phyloP scores from a whole-genome alignment of 1,140 invertebrate species.

The Helicoverpa zea region DNA sequence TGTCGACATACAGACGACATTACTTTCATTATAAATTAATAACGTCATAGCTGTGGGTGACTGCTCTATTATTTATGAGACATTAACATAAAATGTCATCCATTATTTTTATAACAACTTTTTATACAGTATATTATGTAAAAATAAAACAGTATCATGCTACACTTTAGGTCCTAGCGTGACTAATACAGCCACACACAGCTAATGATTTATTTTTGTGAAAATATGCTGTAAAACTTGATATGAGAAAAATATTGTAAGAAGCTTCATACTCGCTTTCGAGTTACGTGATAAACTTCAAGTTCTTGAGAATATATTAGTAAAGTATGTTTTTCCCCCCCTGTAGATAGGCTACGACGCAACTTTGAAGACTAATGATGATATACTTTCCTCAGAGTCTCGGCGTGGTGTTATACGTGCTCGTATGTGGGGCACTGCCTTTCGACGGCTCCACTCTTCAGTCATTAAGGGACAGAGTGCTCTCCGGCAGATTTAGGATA shows the following conservation, averaged over 20 bases:
- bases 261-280: not conserved
- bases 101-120: not conserved
- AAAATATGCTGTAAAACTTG: too few relatives aligned
- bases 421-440: conserved; percentile 96
- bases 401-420: conserved; percentile 97
- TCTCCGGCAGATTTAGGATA: conserved; percentile 95
- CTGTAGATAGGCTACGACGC: not conserved
- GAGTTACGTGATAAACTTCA: not conserved
- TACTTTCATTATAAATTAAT: not conserved
- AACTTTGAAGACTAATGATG: conserved; percentile 29
- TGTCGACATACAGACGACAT: not conserved
- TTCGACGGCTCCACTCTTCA: conserved; percentile 96
- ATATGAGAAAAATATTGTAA: not conserved
- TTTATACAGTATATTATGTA: too few relatives aligned
- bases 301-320: not conserved
- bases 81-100: not conserved
- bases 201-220: too few relatives aligned
- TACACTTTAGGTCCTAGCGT: too few relatives aligned
- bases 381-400: conserved; percentile 89
- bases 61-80: conserved; percentile 1
- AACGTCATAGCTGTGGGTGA: not conserved
- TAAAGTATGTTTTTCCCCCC: not conserved
- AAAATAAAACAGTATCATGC: too few relatives aligned
- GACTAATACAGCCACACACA: too few relatives aligned
- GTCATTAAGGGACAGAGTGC: conserved; percentile 92